A percentile compares a stretch with the other conserved stretches of the same genome.
Conservation (phyloP, 35 echinoderm and acorn worm species). For the Apostichopus parvimensis region DNA sequence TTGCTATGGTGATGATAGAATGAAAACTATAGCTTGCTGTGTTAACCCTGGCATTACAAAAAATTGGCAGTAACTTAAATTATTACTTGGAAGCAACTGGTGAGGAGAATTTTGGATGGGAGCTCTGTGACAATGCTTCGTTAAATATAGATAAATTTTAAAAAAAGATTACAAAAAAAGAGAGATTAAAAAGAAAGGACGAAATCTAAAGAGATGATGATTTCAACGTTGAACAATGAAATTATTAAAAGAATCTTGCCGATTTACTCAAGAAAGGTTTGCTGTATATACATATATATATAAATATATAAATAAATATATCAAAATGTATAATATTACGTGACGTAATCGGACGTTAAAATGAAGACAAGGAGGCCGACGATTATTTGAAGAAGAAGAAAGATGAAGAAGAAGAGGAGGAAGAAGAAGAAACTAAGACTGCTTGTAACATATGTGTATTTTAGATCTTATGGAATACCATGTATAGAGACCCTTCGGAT, state of each 20-base stretch:
- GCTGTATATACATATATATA: background rate
- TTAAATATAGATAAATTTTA: too few relatives aligned
- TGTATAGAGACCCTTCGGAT: background rate
- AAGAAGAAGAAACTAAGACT: background rate
- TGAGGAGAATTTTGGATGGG: too few relatives aligned
- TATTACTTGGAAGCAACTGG: too few relatives aligned
- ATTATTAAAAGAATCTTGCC: background rate
- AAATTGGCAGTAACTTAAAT: too few relatives aligned
- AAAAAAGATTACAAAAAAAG: too few relatives aligned
- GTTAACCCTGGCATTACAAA: background rate
- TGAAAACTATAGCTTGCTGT: background rate
- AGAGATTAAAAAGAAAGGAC: too few relatives aligned
- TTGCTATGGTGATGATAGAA: background rate
- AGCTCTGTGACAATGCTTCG: too few relatives aligned
- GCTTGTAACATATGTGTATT: constrained; percentile 7
- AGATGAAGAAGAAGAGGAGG: background rate
- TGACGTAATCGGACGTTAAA: background rate
- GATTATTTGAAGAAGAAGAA: background rate
- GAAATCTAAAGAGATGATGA: too few relatives aligned
- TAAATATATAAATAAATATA: background rate
- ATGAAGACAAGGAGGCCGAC: background rate
- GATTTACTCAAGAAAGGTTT: background rate
- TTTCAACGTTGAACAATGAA: background rate
- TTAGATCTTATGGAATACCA: constrained; percentile 4
- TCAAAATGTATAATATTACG: background rate